Base-by-base conservation (phyloP, 1,140 invertebrate genomes). In the Adoxophyes honmai region DNA sequence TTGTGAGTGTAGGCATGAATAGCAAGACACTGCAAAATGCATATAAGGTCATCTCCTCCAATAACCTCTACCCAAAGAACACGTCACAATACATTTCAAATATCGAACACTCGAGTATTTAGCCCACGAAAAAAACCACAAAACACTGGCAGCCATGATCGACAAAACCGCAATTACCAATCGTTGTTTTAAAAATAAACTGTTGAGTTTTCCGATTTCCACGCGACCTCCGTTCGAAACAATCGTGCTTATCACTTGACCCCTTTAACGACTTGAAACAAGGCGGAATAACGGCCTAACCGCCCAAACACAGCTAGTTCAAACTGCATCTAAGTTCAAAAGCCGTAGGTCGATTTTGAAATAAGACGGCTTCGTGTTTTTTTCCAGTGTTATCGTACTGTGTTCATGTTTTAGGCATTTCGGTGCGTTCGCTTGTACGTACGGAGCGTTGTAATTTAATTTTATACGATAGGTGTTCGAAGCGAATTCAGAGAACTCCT, bases 201-300 rank as follows among this genome's bases (percentile, higher is more conserved):
- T 11, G 36, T 57, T 4, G 18, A 48, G 11, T 76, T 78, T 78
- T 75, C 62, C 68, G 56, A 69, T 78, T 80, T 79, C 66, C 75
- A 78, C 65, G 63, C 63, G 78, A 85, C 79, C 81, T 81, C 73
- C 66, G 64, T 42, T 64, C 16, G 57, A 72, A 71, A 59, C 60
- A 53, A 65, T 33, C 62, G 52, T 52, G 63, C 74, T 85, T 85
- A 85, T 85, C 81, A 76, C 54, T 66, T 79, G 79, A 85, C 81
- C 79, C 73, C 76, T 76, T 85, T 85, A 69, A 66, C 66, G 71
- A 74, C 75, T 75, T 75, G 58, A 64, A 16, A 37, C 18, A 55
- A 37, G 39, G 33, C 60, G 21, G 34, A 38, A 18, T 64, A 78
- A 61, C 52, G 68, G 57, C 62, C 18, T 69, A 70, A 63, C 28